Evolutionary conservation across 1,140 invertebrate species (phyloP).

Genomic region (Oppia nitens): DNA sequence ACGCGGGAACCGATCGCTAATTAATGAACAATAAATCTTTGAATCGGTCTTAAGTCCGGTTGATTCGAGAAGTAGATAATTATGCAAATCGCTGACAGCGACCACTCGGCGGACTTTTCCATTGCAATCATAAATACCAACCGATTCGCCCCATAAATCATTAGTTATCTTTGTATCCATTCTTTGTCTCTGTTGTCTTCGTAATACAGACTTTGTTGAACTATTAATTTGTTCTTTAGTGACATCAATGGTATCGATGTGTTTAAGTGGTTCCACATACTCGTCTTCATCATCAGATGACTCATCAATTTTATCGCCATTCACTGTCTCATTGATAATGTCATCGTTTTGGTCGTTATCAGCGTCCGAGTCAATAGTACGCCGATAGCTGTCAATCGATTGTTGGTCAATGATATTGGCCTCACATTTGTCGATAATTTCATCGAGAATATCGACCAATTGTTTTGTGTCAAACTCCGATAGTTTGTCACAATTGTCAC

Average conservation of each 20-base stretch:
- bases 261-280: background rate
- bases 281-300: background rate
- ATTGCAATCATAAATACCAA: background rate
- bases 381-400: background rate
- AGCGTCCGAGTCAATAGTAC: background rate
- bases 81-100: background rate
- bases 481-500: too few relatives aligned
- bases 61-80: background rate
- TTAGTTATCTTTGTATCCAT: background rate
- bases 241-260: background rate
- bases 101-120: background rate
- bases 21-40: background rate
- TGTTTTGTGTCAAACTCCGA: too few relatives aligned
- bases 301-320: background rate
- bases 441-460: background rate
- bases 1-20: background rate
- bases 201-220: background rate
- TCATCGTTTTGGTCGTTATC: background rate
- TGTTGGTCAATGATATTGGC: too few relatives aligned
- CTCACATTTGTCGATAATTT: background rate
- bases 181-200: too few relatives aligned
- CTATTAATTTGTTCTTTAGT: background rate
- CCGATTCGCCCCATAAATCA: background rate
- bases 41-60: background rate
- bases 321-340: background rate